Base-by-base conservation (phyloP, 2,113 vertebrate species). In the Synodontis membranacea region DNA sequence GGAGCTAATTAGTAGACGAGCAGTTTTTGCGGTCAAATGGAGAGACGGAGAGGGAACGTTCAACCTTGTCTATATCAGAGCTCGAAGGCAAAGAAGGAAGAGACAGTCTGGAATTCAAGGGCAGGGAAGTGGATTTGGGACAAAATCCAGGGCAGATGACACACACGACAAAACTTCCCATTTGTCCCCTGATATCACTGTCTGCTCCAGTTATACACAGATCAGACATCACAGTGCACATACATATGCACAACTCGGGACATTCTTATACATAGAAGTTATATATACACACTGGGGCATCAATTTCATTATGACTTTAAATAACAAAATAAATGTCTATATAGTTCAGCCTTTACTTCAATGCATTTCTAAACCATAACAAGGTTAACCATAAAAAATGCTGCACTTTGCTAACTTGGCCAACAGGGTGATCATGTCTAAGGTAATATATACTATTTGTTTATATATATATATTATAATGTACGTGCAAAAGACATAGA, bases 1-100 rank as follows among this genome's bases (percentile, higher is more conserved):
- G 91, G 91, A 93, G 88, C 93, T 93, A 94, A 95, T 95, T 94
- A 94, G 90, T 91, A 88, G 75, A 78, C 58, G 46, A 80, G 83
- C 78, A 44, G 72, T 81, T 89, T 74, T 87, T 85, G 64, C 82
- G 68, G 89, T 85, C 86, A 85, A 78, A 79, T 62, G 15, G 37
- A 42, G 76, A 68, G 68, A 74, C 84, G 50, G 39, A 60, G 56
- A 87, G 79, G 86, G 90, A 91, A 25, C 34, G 48, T 84, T 68
- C 39, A 52, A 74, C 74, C 48, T 62, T 85, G 83, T 86, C 64
- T 87, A 84, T 46, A 68, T 85, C 82, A 50, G 76, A 21, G 76
- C 42, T 66, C 64, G 44, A 21, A 86, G 64, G 68, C 46, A 85
- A 78, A 85, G n/a, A 85, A n/a, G 56, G 56, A 34, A 64, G 34